Evolutionary conservation across 2,797 vertebrate genomes (phyloP).

Genomic region (Tapera naevia): DNA sequence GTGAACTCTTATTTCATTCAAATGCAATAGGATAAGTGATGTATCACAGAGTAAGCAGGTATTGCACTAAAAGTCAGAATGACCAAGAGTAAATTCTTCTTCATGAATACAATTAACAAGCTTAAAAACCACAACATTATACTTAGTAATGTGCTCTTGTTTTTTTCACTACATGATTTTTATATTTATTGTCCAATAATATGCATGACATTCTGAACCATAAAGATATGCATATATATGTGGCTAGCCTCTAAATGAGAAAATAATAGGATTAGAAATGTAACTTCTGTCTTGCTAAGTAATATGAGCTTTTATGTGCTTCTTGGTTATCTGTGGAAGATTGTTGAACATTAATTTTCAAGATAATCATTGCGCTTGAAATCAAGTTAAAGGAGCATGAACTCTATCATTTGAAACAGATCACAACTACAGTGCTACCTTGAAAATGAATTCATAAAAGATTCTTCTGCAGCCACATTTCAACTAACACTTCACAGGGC

Average conservation of each 20-base stretch:
- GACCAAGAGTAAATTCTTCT: background rate
- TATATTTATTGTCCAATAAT: background rate
- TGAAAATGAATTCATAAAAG: background rate
- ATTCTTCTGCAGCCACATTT: slow-evolving; percentile 7
- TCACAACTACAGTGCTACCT: background rate
- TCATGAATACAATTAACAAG: background rate
- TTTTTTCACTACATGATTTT: background rate
- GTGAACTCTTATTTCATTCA: background rate
- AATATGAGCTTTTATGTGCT: background rate
- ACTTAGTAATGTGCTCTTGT: background rate
- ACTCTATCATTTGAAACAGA: background rate
- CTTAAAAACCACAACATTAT: background rate
- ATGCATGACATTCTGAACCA: background rate
- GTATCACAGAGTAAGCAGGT: background rate
- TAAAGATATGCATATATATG: background rate
- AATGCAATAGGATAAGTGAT: background rate
- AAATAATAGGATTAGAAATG: background rate
- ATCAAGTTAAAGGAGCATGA: background rate
- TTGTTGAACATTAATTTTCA: background rate
- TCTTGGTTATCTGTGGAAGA: background rate
- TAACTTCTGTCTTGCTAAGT: background rate
- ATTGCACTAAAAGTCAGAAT: background rate
- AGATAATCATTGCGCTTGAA: background rate
- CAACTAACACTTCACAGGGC: background rate
- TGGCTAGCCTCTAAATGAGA: background rate